Conservation (phyloP, 2,113 vertebrate species). For the Rhinopithecus roxellana region DNA sequence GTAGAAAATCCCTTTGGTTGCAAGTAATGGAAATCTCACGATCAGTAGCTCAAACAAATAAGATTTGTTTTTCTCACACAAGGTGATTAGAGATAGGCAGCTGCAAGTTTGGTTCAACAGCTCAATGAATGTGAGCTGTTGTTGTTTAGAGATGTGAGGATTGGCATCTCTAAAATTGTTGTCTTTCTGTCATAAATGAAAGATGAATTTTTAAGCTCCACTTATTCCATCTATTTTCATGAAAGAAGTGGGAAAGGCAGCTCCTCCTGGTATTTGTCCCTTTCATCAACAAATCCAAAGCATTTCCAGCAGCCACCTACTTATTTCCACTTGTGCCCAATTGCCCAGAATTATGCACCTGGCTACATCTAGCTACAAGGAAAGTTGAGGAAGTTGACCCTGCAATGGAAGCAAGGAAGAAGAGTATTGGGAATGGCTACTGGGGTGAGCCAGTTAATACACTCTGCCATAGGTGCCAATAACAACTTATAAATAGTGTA, state of each 20-base stretch:
- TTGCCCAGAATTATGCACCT: background rate
- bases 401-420: background rate
- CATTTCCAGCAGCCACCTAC: background rate
- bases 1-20: background rate
- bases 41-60: background rate
- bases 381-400: background rate
- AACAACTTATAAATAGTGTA: background rate
- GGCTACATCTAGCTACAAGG: background rate
- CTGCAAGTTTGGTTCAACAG: background rate
- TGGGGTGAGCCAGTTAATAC: background rate
- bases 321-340: background rate
- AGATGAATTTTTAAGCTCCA: background rate
- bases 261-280: background rate
- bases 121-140: background rate
- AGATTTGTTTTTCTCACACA: background rate
- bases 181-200: background rate
- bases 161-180: background rate
- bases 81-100: background rate
- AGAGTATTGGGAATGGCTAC: background rate
- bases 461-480: background rate
- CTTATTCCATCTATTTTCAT: background rate
- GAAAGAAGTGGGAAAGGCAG: background rate
- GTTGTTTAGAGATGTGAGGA: background rate
- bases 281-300: conserved; percentile 44
- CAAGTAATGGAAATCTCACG: background rate